Base-by-base conservation (phyloP, 2,888 invertebrate species). In the Limnephilus lunatus region DNA sequence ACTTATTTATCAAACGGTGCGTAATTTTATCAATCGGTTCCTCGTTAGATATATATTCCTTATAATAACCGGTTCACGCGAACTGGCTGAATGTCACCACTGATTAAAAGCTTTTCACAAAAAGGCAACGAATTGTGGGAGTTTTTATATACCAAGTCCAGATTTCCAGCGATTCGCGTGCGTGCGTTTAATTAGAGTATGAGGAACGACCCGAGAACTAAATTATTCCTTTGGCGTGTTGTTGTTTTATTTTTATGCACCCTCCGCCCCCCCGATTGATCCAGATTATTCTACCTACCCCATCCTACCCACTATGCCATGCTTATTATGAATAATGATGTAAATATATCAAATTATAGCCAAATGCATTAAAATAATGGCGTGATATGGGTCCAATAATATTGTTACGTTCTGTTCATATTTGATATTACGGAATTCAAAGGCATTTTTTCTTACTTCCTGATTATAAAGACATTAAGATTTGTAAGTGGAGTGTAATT, bases 141-240 rank as follows among this genome's bases (percentile, higher is more conserved):
- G 35, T 83, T 83, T 83, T 83, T 39, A 83, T 35, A 35, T 25
- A 9, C 25, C 7, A 9, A 83, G 83, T 83, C 83, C 83, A 19
- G 35, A 80, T 88, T 80, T 88, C 12, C 35, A 82, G 88, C 91
- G 93, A 93, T 93, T 93, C 92, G 92, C 93, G 92, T 93, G 92
- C 93, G 93, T 92, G 90, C 89, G 91, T 90, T 93, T 93, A 93
- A 93, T 93, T 92, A 93, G 92, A 91, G 85, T 92, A 92, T 92
- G 92, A 93, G 92, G 89, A 93, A 93, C 91, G 92, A 91, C 91
- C 86, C 89, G 87, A 91, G 87, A 81, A 90, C 81, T 87, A 90
- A 91, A 90, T 92, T 90, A 90, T 80, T 92, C 85, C 68, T 82
- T 86, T 90, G 30, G 35, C 82, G 53, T 89, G 83, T 68, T 89